Conservation (phyloP, 2,888 invertebrate species). For the Metalampra italica region DNA sequence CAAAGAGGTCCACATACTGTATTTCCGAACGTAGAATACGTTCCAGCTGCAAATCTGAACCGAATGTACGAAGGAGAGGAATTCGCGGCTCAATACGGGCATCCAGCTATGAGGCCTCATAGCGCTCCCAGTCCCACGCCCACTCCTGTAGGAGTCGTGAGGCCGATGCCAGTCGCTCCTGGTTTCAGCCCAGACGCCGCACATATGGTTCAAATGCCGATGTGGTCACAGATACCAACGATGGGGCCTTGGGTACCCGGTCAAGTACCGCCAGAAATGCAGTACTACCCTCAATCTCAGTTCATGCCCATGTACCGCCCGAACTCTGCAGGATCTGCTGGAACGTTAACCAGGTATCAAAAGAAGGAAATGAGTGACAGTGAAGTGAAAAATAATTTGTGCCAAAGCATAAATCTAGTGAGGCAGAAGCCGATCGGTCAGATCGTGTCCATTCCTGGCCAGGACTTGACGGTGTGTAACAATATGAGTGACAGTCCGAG, state of each 20-base stretch:
- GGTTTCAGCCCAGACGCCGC: conserved; percentile 53
- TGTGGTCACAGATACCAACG: conserved; percentile 63
- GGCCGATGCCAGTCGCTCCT: conserved; percentile 52
- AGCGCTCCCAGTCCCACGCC: conserved; percentile 53
- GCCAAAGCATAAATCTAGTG: conserved; percentile 76
- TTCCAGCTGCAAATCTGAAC: conserved; percentile 33
- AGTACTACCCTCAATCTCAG: conserved; percentile 68
- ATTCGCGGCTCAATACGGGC: conserved; percentile 51
- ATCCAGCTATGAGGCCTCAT: conserved; percentile 57
- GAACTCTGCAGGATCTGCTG: conserved; percentile 69
- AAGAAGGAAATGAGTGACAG: conserved; percentile 55
- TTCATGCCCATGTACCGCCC: conserved; percentile 69
- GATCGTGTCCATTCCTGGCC: conserved; percentile 65
- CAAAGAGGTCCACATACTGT: conserved; percentile 67
- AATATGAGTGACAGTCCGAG: conserved; percentile 64
- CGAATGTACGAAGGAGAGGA: conserved; percentile 62
- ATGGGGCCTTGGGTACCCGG: conserved; percentile 63
- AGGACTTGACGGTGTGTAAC: conserved; percentile 69
- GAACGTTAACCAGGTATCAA: conserved; percentile 66
- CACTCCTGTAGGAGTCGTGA: conserved; percentile 51
- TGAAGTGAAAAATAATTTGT: conserved; percentile 59
- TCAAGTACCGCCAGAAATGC: conserved; percentile 58
- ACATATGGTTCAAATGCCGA: conserved; percentile 64
- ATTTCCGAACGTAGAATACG: conserved; percentile 60
- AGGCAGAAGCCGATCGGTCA: conserved; percentile 74